Percentiles rank a stretch among this genome's conserved stretches.
Evolutionary conservation across 2,888 invertebrate species (phyloP).

Genomic region (Lasioglossum figueresi): DNA sequence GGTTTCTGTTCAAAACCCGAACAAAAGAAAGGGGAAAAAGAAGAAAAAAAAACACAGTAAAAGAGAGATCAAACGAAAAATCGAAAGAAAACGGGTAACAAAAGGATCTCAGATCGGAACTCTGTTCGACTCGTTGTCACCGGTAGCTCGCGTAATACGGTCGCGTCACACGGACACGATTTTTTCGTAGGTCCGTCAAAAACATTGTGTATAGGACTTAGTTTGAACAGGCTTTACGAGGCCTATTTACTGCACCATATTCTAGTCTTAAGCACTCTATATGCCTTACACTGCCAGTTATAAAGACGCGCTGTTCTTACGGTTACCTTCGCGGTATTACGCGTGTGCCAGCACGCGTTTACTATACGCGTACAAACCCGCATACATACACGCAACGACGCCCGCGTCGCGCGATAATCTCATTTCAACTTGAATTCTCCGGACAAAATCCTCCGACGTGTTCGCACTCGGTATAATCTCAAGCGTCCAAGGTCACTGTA

Average conservation of each 20-base stretch:
- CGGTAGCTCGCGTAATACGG: constrained; percentile 32
- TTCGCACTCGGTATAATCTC: background rate
- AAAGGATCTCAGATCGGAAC: background rate
- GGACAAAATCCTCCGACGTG: background rate
- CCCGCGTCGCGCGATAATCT: constrained; percentile 15
- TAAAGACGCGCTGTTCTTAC: constrained; percentile 71
- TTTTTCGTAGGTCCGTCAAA: constrained; percentile 57
- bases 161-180: constrained; percentile 34
- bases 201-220: constrained; percentile 49
- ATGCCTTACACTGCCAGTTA: constrained; percentile 75
- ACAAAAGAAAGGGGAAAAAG: background rate
- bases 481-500: background rate
- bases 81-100: constrained; percentile 9
- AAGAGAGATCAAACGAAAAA: background rate
- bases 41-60: too few species aligned
- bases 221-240: constrained; percentile 63
- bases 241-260: constrained; percentile 72
- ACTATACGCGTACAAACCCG: background rate
- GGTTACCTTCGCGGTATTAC: constrained; percentile 54
- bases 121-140: background rate
- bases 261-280: constrained; percentile 73
- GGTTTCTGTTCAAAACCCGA: background rate
- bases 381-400: background rate
- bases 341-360: background rate
- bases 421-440: background rate